Conservation (phyloP, 2,113 vertebrate genomes). For the Pluvianellus socialis region DNA sequence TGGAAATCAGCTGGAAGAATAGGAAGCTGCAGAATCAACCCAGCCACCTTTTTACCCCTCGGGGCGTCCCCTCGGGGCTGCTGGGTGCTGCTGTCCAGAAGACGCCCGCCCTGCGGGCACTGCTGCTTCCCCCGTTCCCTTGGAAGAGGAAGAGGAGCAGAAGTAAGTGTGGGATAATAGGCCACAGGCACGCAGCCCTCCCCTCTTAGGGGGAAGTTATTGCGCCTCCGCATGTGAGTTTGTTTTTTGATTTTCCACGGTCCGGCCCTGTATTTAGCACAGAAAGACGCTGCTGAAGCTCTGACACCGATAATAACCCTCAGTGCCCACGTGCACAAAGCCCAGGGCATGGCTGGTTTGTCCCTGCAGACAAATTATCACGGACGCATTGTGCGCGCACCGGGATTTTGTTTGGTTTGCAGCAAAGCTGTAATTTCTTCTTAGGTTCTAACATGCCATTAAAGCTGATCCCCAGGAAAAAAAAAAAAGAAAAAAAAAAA, state of each 20-base stretch:
- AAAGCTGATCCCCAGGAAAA: background rate
- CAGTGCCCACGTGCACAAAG: conserved; percentile 64
- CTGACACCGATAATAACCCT: conserved; percentile 44
- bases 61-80: background rate
- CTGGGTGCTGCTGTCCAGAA: background rate
- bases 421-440: background rate
- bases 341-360: conserved; percentile 40
- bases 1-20: background rate
- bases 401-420: conserved; percentile 1
- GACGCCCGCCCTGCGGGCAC: conserved; percentile 16
- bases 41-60: background rate
- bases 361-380: conserved; percentile 52
- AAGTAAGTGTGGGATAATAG: conserved; percentile 71
- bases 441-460: background rate
- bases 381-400: background rate
- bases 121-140: conserved; percentile 63
- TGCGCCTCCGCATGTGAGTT: conserved; percentile 60
- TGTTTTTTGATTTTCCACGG: conserved; percentile 77
- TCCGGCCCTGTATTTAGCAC: conserved; percentile 57
- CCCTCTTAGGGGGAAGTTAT: conserved; percentile 41
- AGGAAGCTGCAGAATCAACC: background rate
- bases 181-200: conserved; percentile 1
- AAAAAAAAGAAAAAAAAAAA: background rate
- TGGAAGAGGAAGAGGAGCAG: conserved; percentile 73
- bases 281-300: conserved; percentile 61